A percentile compares a stretch with the other conserved stretches of the same genome.
These are phyloP conservation scores for Cephalopholis sonnerati DNA, from an alignment of 2,113 vertebrate species.

Conservation along the genomic window DNA sequence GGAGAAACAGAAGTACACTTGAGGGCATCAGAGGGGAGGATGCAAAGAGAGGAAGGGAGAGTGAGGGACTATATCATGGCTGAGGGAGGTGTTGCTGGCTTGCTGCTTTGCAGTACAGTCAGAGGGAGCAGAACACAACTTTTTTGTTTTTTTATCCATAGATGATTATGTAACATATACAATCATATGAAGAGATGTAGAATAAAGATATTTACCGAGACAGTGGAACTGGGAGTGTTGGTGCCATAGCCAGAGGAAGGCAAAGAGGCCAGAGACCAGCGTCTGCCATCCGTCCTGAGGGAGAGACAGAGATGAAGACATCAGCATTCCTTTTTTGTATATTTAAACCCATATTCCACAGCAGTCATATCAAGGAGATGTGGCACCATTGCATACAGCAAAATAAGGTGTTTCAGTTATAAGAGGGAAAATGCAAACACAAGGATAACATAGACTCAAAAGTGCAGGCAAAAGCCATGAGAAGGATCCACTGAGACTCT, in stretches of 20 bases:
- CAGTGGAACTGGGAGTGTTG: slow-evolving; percentile 98
- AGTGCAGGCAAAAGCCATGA: background rate
- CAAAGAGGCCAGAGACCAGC: slow-evolving; percentile 97
- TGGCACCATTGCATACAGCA: slow-evolving; percentile 7
- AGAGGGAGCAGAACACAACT: background rate
- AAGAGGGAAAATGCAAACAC: slow-evolving; percentile 19
- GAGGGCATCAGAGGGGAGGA: slow-evolving; percentile 11
- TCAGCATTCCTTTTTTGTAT: too few relatives aligned
- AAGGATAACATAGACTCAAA: background rate
- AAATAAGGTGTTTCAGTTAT: background rate
- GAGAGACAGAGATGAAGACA: background rate
- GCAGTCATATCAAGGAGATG: background rate
- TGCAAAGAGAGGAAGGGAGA: background rate
- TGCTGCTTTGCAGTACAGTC: background rate
- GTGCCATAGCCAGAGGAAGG: slow-evolving; percentile 98
- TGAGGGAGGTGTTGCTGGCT: background rate
- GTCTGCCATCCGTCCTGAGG: slow-evolving; percentile 93
- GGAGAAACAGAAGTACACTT: background rate
- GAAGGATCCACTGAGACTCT: background rate
- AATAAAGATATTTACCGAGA: slow-evolving; percentile 89
- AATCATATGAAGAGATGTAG: slow-evolving; percentile 5
- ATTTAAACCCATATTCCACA: background rate
- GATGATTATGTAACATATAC: background rate
- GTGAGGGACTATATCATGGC: background rate
- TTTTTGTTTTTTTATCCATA: slow-evolving; percentile 3